Evolutionary conservation across 2,888 invertebrate species (phyloP), one percentile per base, ranked within the genome.

Genomic region (Labia minor): DNA sequence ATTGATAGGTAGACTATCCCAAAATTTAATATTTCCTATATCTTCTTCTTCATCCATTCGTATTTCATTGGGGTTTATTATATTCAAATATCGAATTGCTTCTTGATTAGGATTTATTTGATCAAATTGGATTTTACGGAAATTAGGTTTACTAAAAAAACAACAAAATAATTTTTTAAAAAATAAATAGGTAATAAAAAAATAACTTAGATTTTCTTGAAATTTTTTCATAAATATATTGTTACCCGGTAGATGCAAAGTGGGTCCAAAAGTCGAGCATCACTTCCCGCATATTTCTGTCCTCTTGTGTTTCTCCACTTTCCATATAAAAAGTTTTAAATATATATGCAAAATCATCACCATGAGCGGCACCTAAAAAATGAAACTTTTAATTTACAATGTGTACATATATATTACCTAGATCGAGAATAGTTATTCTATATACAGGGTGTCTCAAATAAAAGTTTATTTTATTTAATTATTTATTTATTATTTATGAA

Each of bases 181-280:
- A n/a, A n/a, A n/a, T n/a, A n/a, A n/a, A n/a, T n/a, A n/a, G n/a
- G n/a, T n/a, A n/a, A n/a, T n/a, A n/a, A n/a, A n/a, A n/a, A n/a
- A n/a, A n/a, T n/a, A n/a, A n/a, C n/a, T n/a, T n/a, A n/a, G n/a
- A n/a, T n/a, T n/a, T n/a, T n/a, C n/a, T n/a, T n/a, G n/a, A n/a
- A n/a, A n/a, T n/a, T n/a, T n/a, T n/a, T n/a, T n/a, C n/a, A n/a
- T n/a, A n/a, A n/a, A n/a, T n/a, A n/a, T n/a, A n/a, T n/a, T n/a
- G n/a, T 78, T 78, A 87, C 87, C 85, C 83, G 14, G 82, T 81
- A 26, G 78, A 79, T n/a, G 83, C 82, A 71, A 80, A 86, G 61
- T 79, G 79, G 71, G 80, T 77, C 72, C 83, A 75, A 76, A 86
- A 78, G 68, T 85, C 80, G 0, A 84, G 71, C 66, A 86, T 76